Evolutionary conservation across 2,888 invertebrate species (phyloP).

Genomic region (Habrosyne pyritoides): DNA sequence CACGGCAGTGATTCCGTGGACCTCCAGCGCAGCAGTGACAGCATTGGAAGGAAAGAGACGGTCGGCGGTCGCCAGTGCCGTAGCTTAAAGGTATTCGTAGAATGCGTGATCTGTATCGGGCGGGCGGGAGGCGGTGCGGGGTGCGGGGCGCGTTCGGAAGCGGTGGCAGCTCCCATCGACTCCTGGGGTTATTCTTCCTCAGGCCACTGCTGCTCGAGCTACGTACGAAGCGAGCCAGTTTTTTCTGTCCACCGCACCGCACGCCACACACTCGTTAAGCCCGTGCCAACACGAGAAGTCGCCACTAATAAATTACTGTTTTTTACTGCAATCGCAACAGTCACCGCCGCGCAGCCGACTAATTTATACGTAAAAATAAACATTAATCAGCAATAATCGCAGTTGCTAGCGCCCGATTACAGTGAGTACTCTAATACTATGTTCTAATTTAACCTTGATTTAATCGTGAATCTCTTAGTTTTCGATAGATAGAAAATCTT

Average conservation of each 20-base stretch:
- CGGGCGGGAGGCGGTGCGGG: constrained; percentile 68
- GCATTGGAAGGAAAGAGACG: constrained; percentile 76
- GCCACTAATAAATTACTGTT: constrained; percentile 85
- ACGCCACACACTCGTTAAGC: constrained; percentile 85
- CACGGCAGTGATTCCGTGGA: constrained; percentile 56
- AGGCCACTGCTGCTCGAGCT: constrained; percentile 83
- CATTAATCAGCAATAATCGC: constrained; percentile 78
- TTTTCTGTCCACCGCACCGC: constrained; percentile 85
- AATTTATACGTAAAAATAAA: constrained; percentile 81
- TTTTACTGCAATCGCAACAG: constrained; percentile 81
- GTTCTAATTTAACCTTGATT: constrained; percentile 58
- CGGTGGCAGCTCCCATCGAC: constrained; percentile 84
- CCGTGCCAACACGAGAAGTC: constrained; percentile 86
- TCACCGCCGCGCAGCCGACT: constrained; percentile 80
- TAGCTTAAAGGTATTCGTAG: constrained; percentile 81
- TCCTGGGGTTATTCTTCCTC: constrained; percentile 85
- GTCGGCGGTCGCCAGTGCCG: constrained; percentile 71
- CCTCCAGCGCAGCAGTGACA: constrained; percentile 62
- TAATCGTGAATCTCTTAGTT: constrained; percentile 63
- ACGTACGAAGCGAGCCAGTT: constrained; percentile 83
- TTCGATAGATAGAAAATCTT: constrained; percentile 12
- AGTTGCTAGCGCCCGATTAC: constrained; percentile 75
- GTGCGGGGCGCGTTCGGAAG: constrained; percentile 80
- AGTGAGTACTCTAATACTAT: constrained; percentile 74
- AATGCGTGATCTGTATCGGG: constrained; percentile 84